A percentile compares a stretch with the other conserved stretches of the same genome.
These are phyloP conservation scores for Microctonus brassicae DNA, from an alignment of 2,888 invertebrate genomes.

Conservation along the genomic window DNA sequence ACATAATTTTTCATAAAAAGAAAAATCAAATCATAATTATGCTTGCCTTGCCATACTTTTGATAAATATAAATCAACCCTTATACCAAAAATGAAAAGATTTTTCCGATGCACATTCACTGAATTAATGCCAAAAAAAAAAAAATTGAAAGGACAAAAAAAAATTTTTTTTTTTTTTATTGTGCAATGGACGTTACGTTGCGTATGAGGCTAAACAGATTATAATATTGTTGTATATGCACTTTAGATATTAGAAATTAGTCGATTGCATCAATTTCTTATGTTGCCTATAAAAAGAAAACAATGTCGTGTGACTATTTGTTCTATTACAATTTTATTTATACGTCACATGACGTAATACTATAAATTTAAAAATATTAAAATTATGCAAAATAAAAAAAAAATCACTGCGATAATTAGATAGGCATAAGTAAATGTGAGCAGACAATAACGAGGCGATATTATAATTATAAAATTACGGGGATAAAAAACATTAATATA, in stretches of 20 bases:
- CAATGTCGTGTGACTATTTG: not conserved
- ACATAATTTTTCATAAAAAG: not conserved
- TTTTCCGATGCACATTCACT: not conserved
- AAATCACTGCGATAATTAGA: slow-evolving; percentile 49
- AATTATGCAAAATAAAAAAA: slow-evolving; percentile 12
- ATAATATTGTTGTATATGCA: slow-evolving; percentile 25
- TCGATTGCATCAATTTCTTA: not conserved
- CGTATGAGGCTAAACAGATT: slow-evolving; percentile 7
- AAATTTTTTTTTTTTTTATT: not conserved
- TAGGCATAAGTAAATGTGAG: slow-evolving; percentile 66
- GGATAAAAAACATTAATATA: slow-evolving; percentile 13
- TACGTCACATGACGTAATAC: not conserved
- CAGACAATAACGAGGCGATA: slow-evolving; percentile 63
- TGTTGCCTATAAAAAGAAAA: not conserved
- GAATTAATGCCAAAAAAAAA: not conserved
- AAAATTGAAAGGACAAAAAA: not conserved
- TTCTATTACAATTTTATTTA: slow-evolving; percentile 3
- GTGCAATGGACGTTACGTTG: slow-evolving; percentile 15
- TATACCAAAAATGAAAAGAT: not conserved
- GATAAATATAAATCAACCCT: not conserved
- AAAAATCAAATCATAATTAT: not conserved
- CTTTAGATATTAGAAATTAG: slow-evolving; percentile 13
- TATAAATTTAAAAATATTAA: not conserved
- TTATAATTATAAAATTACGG: not conserved
- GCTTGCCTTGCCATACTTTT: slow-evolving; percentile 14